These are phyloP conservation scores for Pseudochromis fuscus DNA, from an alignment of 2,797 vertebrate genomes.

Conservation along the genomic window DNA sequence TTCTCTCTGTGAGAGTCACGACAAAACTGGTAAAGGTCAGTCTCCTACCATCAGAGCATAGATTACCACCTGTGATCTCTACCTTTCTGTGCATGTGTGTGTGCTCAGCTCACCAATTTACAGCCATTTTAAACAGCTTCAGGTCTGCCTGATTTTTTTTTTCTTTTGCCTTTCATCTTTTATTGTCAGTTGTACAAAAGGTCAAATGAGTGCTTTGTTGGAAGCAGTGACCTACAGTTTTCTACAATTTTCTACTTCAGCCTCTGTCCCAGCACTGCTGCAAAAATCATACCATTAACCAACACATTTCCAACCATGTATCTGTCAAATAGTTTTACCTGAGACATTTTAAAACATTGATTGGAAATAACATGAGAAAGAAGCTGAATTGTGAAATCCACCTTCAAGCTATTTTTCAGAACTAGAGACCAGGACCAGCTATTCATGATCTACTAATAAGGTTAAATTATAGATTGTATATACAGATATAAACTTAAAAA, in stretches of 20 bases:
- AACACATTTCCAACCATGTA: not conserved
- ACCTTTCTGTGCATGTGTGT: conserved; percentile 39
- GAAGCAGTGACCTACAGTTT: not conserved
- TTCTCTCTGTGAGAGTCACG: conserved; percentile 51
- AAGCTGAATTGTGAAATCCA: not conserved
- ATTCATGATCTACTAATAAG: not conserved
- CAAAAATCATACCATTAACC: conserved; percentile 1
- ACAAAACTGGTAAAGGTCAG: conserved; percentile 73
- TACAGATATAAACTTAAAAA: too few relatives aligned
- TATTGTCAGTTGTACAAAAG: conserved; percentile 45
- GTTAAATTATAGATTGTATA: too few relatives aligned
- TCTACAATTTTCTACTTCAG: not conserved
- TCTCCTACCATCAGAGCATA: conserved; percentile 57
- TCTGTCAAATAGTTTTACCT: not conserved
- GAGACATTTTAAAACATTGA: conserved; percentile 11
- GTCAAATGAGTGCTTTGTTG: conserved; percentile 32
- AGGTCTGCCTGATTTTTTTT: conserved; percentile 23
- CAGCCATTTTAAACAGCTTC: conserved; percentile 44
- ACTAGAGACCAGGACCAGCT: too few relatives aligned
- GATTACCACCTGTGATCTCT: conserved; percentile 60
- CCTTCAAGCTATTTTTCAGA: too few relatives aligned
- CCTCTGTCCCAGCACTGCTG: conserved; percentile 5
- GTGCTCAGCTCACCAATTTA: conserved; percentile 28
- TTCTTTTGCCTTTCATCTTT: conserved; percentile 33
- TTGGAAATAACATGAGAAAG: not conserved